These are phyloP conservation scores for Heliocidaris tuberculata DNA, from an alignment of 35 echinoderm and acorn worm genomes.

Conservation along the genomic window DNA sequence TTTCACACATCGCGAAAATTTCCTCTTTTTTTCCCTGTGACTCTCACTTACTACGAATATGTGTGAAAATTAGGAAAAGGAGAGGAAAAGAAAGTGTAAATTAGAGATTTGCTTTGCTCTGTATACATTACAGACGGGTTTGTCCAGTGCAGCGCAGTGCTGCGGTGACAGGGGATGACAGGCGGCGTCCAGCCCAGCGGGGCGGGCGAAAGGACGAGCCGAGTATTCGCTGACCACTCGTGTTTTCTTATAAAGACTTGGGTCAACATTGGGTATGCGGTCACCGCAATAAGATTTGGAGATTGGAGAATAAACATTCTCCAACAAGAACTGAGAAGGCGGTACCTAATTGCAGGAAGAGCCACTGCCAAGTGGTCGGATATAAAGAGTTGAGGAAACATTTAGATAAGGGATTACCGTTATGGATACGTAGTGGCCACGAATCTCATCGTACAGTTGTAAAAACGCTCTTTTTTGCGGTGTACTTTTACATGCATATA, in stretches of 20 bases:
- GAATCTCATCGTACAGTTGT: not conserved
- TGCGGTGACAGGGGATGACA: not conserved
- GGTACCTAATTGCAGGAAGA: not conserved
- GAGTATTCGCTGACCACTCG: not conserved
- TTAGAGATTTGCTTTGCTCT: not conserved
- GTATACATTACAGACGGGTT: not conserved
- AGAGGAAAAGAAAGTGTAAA: constrained; percentile 18
- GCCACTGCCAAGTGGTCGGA: not conserved
- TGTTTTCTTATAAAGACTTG: not conserved
- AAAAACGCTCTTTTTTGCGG: not conserved
- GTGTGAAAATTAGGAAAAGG: not conserved
- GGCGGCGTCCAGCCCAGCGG: not conserved
- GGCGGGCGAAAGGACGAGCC: not conserved
- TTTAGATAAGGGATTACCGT: constrained; percentile 27
- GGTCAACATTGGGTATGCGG: not conserved
- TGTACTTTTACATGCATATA: not conserved
- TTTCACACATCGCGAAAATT: not conserved
- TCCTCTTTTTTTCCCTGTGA: not conserved
- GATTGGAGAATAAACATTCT: not conserved
- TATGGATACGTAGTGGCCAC: not conserved
- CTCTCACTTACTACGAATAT: not conserved
- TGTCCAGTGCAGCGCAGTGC: not conserved
- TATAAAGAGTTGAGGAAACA: constrained; percentile 26
- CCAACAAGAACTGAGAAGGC: not conserved
- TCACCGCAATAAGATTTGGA: not conserved